Base-by-base conservation (phyloP, 1,140 invertebrate genomes). In the Caenorhabditis remanei region DNA sequence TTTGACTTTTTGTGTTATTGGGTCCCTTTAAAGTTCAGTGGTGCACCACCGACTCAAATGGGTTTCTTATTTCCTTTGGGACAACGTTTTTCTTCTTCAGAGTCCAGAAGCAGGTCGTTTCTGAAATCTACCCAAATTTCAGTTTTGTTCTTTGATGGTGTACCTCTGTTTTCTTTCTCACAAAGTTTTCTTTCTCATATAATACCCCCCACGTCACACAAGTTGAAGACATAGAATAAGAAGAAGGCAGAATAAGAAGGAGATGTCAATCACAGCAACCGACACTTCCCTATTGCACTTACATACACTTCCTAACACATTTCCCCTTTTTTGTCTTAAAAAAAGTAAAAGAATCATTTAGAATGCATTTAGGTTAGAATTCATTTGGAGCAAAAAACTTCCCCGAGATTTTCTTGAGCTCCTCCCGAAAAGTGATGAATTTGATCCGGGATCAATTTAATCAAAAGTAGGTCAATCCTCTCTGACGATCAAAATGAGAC, bases 241-340 rank as follows among this genome's bases (percentile, higher is more conserved):
- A 32, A 32, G 32, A n/a, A n/a, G n/a, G n/a, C n/a, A n/a, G n/a
- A n/a, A n/a, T 8, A 63, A 32, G 61, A 32, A 63, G 61, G 61
- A 43, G 14, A 43, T 71, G 65, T 71, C 65, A 71, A 71, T 71
- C 65, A 71, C 65, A 71, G 61, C 21, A 32, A 32, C 1, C 32
- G 56, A 61, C 56, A 61, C 56, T 53, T 53, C 50, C 50, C 16
- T 11, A 6, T 61, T n/a, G 56, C 56, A 61, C 56, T 61, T 24
- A 61, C 56, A 9, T n/a, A 9, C 21, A n/a, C 56, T 61, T n/a
- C n/a, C 21, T 61, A 8, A 7, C n/a, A 19, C 56, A 16, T n/a
- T 58, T 19, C 19, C 50, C 14, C 50, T 50, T 16, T 50, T 50
- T 50, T n/a, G n/a, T 32, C 32, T 32, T 32, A 32, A 32, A 32